Evolutionary conservation across 2,888 invertebrate species (phyloP).

Genomic region (Tetragonula carbonaria): DNA sequence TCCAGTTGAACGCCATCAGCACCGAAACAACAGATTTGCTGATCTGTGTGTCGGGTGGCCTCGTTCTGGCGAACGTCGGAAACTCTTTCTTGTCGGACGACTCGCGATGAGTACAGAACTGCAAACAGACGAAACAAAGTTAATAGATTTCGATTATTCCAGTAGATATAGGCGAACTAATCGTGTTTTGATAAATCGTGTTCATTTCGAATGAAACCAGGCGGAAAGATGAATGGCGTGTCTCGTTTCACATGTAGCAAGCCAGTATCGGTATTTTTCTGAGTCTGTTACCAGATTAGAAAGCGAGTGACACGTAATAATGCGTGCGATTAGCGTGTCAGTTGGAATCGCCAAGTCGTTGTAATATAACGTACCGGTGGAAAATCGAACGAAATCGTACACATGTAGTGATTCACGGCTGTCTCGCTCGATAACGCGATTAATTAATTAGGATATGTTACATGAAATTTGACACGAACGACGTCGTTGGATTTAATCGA

Average conservation of each 20-base stretch:
- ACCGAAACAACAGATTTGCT: constrained; percentile 96
- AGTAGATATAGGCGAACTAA: not conserved
- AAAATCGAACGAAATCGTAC: constrained; percentile 27
- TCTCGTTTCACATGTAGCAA: constrained; percentile 19
- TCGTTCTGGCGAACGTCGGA: constrained; percentile 95
- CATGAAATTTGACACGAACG: not conserved
- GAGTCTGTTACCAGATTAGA: constrained; percentile 51
- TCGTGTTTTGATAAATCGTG: not conserved
- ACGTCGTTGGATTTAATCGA: not conserved
- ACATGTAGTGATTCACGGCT: constrained; percentile 1
- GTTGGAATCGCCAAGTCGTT: constrained; percentile 12
- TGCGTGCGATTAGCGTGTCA: constrained; percentile 38
- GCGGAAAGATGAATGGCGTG: constrained; percentile 32
- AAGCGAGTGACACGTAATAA: constrained; percentile 36
- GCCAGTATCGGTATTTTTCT: constrained; percentile 60
- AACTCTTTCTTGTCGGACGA: constrained; percentile 95
- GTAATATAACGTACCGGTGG: constrained; percentile 18
- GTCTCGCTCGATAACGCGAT: not conserved
- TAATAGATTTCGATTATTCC: not conserved
- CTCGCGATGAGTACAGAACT: constrained; percentile 96
- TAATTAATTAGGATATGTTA: not conserved
- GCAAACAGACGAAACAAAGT: constrained; percentile 77
- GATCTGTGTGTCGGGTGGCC: constrained; percentile 97
- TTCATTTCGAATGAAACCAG: constrained; percentile 22
- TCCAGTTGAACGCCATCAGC: constrained; percentile 94